phyloP scores from a whole-genome alignment of 2,113 vertebrate species.

The Pseudolaguvia tuberculata region DNA sequence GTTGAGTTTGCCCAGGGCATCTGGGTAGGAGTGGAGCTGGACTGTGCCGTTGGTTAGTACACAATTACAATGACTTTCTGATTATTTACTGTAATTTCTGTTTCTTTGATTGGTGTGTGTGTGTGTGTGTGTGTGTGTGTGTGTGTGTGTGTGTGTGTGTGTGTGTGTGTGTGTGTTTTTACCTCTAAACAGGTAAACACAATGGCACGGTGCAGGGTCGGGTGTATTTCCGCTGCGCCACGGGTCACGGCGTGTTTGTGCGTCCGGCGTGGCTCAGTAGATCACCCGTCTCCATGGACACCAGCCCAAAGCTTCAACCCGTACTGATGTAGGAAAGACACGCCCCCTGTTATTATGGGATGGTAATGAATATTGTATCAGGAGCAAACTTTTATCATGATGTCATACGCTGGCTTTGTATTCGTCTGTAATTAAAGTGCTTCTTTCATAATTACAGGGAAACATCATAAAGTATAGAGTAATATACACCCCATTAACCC shows the following conservation, averaged over 20 bases:
- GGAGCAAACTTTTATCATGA: background rate
- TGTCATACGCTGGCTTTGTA: background rate
- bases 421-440: background rate
- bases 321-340: slow-evolving; percentile 58
- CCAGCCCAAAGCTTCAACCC: slow-evolving; percentile 59
- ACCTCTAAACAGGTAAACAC: slow-evolving; percentile 74
- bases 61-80: background rate
- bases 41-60: slow-evolving; percentile 74
- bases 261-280: slow-evolving; percentile 73
- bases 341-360: background rate
- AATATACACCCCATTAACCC: background rate
- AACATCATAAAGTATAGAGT: background rate
- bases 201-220: slow-evolving; percentile 77
- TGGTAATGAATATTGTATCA: background rate
- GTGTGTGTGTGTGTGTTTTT: too few relatives aligned
- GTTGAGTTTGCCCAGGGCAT: slow-evolving; percentile 80
- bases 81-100: background rate
- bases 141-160: background rate
- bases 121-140: background rate
- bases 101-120: background rate
- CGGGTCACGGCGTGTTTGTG: slow-evolving; percentile 74
- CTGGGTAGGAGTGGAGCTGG: slow-evolving; percentile 79
- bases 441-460: background rate
- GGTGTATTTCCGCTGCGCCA: slow-evolving; percentile 77
- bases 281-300: slow-evolving; percentile 62